Percentiles rank a stretch among this genome's conserved stretches.
phyloP scores from a whole-genome alignment of 2,797 vertebrate genomes.

The Merluccius polli region DNA sequence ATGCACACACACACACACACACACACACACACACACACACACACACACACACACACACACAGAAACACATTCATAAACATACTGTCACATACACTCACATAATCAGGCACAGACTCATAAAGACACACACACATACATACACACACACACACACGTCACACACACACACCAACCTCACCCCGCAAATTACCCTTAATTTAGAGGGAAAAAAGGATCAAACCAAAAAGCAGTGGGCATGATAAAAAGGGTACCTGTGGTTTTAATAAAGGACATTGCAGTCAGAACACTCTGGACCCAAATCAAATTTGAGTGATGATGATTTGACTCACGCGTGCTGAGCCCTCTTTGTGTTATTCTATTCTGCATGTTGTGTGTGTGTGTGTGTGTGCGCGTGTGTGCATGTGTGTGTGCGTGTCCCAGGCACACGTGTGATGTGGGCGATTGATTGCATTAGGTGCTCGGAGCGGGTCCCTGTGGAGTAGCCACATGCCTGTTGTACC shows the following conservation, averaged over 20 bases:
- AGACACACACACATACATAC: neutral
- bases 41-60: neutral
- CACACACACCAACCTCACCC: conserved; percentile 8
- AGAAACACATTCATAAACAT: neutral
- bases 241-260: conserved; percentile 42
- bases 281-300: conserved; percentile 63
- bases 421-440: conserved; percentile 53
- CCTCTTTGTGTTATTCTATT: conserved; percentile 47
- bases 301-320: conserved; percentile 65
- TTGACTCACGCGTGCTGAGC: conserved; percentile 51
- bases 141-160: neutral
- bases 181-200: conserved; percentile 34
- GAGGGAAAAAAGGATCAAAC: conserved; percentile 14
- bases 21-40: neutral
- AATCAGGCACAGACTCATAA: neutral
- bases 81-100: too few relatives aligned
- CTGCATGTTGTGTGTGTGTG: conserved; percentile 11
- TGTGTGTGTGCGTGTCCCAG: neutral
- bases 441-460: conserved; percentile 72
- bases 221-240: conserved; percentile 26
- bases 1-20: neutral
- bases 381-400: neutral
- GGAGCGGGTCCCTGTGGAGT: conserved; percentile 65
- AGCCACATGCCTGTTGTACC: conserved; percentile 61
- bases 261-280: conserved; percentile 63